These are phyloP conservation scores for Drosophila vallismaia DNA, from an alignment of 2,888 invertebrate species.

Conservation along the genomic window DNA sequence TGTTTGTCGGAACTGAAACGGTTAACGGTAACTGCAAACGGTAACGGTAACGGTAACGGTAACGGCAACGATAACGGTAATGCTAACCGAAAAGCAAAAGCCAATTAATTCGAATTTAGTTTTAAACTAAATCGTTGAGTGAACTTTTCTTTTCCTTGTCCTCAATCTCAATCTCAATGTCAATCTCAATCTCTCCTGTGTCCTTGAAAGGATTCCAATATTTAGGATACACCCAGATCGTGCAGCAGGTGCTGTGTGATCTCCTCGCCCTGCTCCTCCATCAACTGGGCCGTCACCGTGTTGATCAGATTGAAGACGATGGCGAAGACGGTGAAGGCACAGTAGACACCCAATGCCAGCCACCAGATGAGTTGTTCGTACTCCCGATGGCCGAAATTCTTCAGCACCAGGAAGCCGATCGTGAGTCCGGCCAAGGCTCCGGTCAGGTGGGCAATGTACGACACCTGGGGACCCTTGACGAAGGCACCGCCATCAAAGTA, in stretches of 20 bases:
- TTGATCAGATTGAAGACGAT: constrained; percentile 93
- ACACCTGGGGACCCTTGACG: constrained; percentile 89
- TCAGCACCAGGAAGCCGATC: constrained; percentile 95
- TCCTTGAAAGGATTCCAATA: constrained; percentile 5
- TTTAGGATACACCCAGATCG: constrained; percentile 84
- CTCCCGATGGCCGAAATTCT: constrained; percentile 97
- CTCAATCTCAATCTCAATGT: constrained; percentile 17
- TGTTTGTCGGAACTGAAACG: constrained; percentile 61
- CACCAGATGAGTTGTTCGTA: constrained; percentile 98
- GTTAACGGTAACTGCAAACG: constrained; percentile 49
- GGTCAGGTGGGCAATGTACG: constrained; percentile 97
- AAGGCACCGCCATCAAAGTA: constrained; percentile 84
- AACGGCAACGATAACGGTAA: constrained; percentile 45
- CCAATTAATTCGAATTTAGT: constrained; percentile 68
- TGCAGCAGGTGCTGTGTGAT: constrained; percentile 84
- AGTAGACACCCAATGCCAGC: constrained; percentile 96
- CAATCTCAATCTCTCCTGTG: constrained; percentile 23
- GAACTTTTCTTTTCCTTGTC: constrained; percentile 47
- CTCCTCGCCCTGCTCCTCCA: constrained; percentile 84
- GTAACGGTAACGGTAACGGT: constrained; percentile 41
- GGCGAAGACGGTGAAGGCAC: constrained; percentile 96
- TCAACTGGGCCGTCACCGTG: constrained; percentile 84
- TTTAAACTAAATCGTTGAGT: constrained; percentile 67
- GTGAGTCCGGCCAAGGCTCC: constrained; percentile 97
- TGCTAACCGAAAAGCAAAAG: constrained; percentile 59